Percentiles rank a stretch among this genome's conserved stretches.
These are phyloP conservation scores for Diaperis boleti DNA, from an alignment of 2,888 invertebrate genomes.

Conservation along the genomic window DNA sequence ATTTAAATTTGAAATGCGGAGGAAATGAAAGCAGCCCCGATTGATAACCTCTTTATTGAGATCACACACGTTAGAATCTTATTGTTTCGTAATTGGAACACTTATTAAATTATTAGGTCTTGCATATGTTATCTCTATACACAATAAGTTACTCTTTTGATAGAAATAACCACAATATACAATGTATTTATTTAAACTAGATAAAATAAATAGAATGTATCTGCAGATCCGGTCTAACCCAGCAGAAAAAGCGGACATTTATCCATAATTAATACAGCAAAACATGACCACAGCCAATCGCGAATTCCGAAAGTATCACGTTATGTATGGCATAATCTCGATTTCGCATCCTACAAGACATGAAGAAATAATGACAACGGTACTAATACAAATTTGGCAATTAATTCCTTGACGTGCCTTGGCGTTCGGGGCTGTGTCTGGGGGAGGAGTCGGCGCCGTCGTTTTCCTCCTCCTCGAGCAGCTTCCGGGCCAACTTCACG, in stretches of 20 bases:
- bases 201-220: slow-evolving; percentile 11
- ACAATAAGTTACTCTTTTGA: slow-evolving; percentile 15
- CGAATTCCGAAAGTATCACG: slow-evolving; percentile 17
- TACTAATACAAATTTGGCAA: slow-evolving; percentile 21
- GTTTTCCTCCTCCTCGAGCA: slow-evolving; percentile 91
- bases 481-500: slow-evolving; percentile 89
- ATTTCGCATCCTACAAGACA: slow-evolving; percentile 17
- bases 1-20: background rate
- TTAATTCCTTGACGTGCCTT: slow-evolving; percentile 19
- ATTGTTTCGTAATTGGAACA: slow-evolving; percentile 22
- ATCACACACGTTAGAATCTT: slow-evolving; percentile 26
- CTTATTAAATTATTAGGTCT: slow-evolving; percentile 26
- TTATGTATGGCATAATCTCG: slow-evolving; percentile 25
- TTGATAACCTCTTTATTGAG: slow-evolving; percentile 19
- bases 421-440: slow-evolving; percentile 6
- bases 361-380: slow-evolving; percentile 1
- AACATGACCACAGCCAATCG: slow-evolving; percentile 38
- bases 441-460: slow-evolving; percentile 69
- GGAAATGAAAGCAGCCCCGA: background rate
- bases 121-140: slow-evolving; percentile 14
- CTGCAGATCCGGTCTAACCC: background rate
- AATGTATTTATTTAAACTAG: slow-evolving; percentile 13
- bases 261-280: slow-evolving; percentile 10
- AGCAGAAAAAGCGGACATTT: slow-evolving; percentile 20
- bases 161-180: slow-evolving; percentile 23